phyloP scores from a whole-genome alignment of 2,888 invertebrate genomes.

The Tipula helvola region DNA sequence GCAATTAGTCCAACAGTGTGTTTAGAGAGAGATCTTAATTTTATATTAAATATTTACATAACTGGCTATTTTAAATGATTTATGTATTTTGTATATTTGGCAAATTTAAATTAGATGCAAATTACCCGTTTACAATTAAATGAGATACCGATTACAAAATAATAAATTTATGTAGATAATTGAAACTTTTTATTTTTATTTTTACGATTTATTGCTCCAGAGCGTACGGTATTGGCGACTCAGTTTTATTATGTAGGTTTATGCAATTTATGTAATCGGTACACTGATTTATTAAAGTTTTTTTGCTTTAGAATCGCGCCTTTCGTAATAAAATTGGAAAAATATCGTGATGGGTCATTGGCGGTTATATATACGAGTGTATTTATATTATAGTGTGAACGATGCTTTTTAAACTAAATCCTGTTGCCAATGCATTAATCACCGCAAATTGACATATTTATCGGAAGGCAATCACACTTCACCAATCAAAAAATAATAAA shows the following conservation, averaged over 20 bases:
- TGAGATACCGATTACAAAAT: background rate
- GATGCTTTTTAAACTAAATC: background rate
- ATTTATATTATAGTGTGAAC: background rate
- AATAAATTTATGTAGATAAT: background rate
- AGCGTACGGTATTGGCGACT: too few species aligned
- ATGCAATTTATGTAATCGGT: background rate
- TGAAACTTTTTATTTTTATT: background rate
- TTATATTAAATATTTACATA: background rate
- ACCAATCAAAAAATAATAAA: background rate
- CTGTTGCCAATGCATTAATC: background rate
- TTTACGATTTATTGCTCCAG: background rate
- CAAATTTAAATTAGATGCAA: background rate
- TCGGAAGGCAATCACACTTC: background rate
- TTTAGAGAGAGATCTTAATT: background rate
- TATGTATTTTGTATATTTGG: background rate
- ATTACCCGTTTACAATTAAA: background rate
- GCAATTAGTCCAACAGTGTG: background rate
- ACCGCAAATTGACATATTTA: background rate
- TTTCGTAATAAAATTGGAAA: background rate
- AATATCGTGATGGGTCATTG: background rate
- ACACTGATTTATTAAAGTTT: background rate
- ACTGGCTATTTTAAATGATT: background rate
- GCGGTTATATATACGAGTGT: background rate
- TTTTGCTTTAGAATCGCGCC: background rate
- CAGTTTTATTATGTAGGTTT: background rate